Percentiles rank a stretch among this genome's conserved stretches.
Conservation (phyloP, 2,888 invertebrate genomes). For the Scaeva pyrastri region DNA sequence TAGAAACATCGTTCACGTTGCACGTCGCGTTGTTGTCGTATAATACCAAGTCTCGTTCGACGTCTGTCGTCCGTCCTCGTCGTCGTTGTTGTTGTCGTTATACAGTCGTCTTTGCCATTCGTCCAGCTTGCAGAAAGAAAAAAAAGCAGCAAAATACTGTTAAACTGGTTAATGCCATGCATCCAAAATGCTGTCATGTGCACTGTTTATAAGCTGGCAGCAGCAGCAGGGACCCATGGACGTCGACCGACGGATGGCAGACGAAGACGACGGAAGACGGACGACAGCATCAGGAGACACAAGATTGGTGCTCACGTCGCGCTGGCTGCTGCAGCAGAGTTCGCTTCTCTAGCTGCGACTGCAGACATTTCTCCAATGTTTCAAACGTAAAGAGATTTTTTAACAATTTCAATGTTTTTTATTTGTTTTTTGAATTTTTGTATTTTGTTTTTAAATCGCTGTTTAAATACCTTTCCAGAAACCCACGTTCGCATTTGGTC, state of each 20-base stretch:
- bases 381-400: constrained; percentile 14
- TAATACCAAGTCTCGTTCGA: too few species aligned
- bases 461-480: not conserved
- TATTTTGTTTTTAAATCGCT: constrained; percentile 3
- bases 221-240: constrained; percentile 23
- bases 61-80: too few species aligned
- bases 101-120: not conserved
- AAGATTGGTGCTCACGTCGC: constrained; percentile 36
- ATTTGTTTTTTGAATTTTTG: not conserved
- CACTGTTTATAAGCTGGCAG: constrained; percentile 39
- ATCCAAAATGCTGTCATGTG: constrained; percentile 61
- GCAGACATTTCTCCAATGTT: constrained; percentile 57
- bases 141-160: constrained; percentile 1
- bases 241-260: too few species aligned
- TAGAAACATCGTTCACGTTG: constrained; percentile 69
- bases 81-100: constrained; percentile 9
- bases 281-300: constrained; percentile 9
- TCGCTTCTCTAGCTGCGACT: too few species aligned
- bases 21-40: constrained; percentile 41
- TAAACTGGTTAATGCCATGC: constrained; percentile 65
- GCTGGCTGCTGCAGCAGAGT: too few species aligned
- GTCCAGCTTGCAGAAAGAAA: constrained; percentile 4
- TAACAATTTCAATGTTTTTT: too few species aligned
- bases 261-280: too few species aligned
- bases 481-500: constrained; percentile 47